Evolutionary conservation across 35 echinoderm and acorn worm species (phyloP).

Genomic region (Eucidaris tribuloides): DNA sequence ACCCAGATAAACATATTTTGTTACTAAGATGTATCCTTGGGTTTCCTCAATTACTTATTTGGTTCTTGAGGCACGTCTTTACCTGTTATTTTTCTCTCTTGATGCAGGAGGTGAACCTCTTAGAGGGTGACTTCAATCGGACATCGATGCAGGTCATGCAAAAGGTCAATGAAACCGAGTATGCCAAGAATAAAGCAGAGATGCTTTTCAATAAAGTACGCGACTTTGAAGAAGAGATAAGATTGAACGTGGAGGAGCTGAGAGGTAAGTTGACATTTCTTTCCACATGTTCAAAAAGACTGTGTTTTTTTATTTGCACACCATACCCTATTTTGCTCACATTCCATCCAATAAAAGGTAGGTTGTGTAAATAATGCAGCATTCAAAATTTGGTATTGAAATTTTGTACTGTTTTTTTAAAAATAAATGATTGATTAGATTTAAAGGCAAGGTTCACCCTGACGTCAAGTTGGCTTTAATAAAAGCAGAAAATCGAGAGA

Average conservation of each 20-base stretch:
- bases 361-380: neutral
- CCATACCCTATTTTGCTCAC: neutral
- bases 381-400: neutral
- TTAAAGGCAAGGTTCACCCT: too few species aligned
- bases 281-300: neutral
- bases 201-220: slow-evolving; percentile 49
- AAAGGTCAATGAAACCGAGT: slow-evolving; percentile 31
- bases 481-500: too few species aligned
- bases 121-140: slow-evolving; percentile 40
- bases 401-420: too few species aligned
- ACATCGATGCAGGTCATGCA: slow-evolving; percentile 24
- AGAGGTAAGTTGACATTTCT: slow-evolving; percentile 34
- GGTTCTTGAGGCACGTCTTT: neutral
- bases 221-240: slow-evolving; percentile 56
- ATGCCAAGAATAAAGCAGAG: slow-evolving; percentile 37
- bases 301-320: neutral
- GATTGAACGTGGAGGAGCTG: slow-evolving; percentile 52
- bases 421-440: too few species aligned
- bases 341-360: neutral
- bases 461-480: too few species aligned
- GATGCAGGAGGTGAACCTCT: slow-evolving; percentile 24
- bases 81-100: neutral
- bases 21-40: neutral
- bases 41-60: neutral
- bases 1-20: neutral